Percentiles rank a stretch among this genome's conserved stretches.
phyloP scores from a whole-genome alignment of 2,797 vertebrate species.

The Scomberomorus guttatus region DNA sequence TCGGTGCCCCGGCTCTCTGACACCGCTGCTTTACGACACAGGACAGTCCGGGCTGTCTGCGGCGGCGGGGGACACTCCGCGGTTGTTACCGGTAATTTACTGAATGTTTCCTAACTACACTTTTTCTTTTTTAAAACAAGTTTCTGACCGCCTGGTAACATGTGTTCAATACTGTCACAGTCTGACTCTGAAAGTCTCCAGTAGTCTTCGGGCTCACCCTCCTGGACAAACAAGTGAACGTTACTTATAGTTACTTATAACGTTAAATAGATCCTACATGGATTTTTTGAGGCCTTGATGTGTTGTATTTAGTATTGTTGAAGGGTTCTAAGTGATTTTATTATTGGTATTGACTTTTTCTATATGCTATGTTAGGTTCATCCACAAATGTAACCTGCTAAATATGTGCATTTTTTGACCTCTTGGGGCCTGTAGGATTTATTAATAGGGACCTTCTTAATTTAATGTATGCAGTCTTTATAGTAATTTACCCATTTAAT shows the following conservation, averaged over 20 bases:
- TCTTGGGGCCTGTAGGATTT: too few species aligned
- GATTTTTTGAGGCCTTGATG: too few species aligned
- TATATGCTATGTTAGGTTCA: too few species aligned
- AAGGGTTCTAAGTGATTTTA: too few species aligned
- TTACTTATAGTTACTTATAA: not conserved
- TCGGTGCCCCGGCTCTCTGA: slow-evolving; percentile 80
- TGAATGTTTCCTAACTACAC: not conserved
- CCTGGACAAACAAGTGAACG: slow-evolving; percentile 18
- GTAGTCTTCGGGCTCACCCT: slow-evolving; percentile 23
- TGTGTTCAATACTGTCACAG: not conserved
- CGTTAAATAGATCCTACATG: too few species aligned
- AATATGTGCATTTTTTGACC: too few species aligned
- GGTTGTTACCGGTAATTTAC: slow-evolving; percentile 86
- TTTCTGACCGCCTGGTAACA: not conserved
- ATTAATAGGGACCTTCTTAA: too few species aligned
- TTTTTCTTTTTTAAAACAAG: not conserved
- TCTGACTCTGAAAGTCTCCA: not conserved
- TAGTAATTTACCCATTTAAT: too few species aligned
- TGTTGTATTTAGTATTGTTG: too few species aligned
- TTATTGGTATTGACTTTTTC: too few species aligned
- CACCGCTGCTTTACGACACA: slow-evolving; percentile 63
- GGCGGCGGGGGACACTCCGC: slow-evolving; percentile 94
- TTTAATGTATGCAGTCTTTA: too few species aligned
- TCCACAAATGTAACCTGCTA: too few species aligned
- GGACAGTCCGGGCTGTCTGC: slow-evolving; percentile 73